A percentile compares a stretch with the other conserved stretches of the same genome.
These are phyloP conservation scores for Ianthella basta DNA, from an alignment of 37 sponge, comb jelly and placozoan species.

Conservation along the genomic window DNA sequence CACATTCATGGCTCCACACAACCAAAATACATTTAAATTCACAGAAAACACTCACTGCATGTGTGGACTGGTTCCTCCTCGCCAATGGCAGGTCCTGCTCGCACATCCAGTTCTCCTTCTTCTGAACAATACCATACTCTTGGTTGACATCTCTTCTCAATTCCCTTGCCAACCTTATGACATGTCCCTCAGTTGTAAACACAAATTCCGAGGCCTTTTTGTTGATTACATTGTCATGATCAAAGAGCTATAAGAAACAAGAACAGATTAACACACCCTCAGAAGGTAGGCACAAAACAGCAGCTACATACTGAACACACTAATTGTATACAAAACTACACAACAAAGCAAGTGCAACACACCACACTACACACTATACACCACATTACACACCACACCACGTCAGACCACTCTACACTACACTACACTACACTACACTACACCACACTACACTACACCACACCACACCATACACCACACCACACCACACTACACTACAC, in stretches of 20 bases:
- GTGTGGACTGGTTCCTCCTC: background rate
- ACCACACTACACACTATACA: too few relatives aligned
- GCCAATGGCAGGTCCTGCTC: background rate
- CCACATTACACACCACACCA: too few relatives aligned
- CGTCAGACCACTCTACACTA: too few relatives aligned
- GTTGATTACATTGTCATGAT: slow-evolving; percentile 86
- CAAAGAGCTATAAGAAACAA: slow-evolving; percentile 78
- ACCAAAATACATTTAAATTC: too few relatives aligned
- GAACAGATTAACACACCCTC: background rate
- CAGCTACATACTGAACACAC: too few relatives aligned
- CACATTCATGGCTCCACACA: too few relatives aligned
- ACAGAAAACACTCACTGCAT: background rate
- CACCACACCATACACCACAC: too few relatives aligned
- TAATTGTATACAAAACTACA: too few relatives aligned
- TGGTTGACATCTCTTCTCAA: slow-evolving; percentile 15
- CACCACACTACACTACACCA: background rate
- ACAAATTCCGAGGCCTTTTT: slow-evolving; percentile 66
- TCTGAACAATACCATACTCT: background rate
- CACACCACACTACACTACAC: too few relatives aligned
- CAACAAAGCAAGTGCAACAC: too few relatives aligned
- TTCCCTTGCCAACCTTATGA: slow-evolving; percentile 52
- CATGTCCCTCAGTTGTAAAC: slow-evolving; percentile 97
- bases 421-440: too few relatives aligned
- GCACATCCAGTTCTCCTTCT: background rate
- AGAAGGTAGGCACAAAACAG: too few relatives aligned